A percentile compares a stretch with the other conserved stretches of the same genome.
These are phyloP conservation scores for Pomatostomus ruficeps DNA, from an alignment of 2,113 vertebrate species.

Conservation along the genomic window DNA sequence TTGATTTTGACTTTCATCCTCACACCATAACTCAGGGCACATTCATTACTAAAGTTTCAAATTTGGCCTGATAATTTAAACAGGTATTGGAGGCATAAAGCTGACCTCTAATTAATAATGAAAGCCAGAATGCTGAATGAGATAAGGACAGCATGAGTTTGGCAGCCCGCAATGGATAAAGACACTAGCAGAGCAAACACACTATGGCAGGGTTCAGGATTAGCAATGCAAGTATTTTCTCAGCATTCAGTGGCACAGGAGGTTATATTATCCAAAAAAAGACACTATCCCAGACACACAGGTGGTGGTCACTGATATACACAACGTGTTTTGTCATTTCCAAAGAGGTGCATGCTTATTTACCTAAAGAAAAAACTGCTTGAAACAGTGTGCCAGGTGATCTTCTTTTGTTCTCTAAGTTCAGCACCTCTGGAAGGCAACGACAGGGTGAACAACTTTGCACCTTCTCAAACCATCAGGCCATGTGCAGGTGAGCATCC, in stretches of 20 bases:
- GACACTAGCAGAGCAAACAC: not conserved
- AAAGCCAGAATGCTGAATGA: not conserved
- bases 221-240: not conserved
- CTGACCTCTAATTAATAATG: constrained; percentile 10
- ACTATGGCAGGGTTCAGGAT: not conserved
- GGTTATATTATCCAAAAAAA: not conserved
- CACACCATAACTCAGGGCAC: not conserved
- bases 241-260: not conserved
- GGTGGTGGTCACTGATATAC: not conserved
- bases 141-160: not conserved
- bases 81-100: not conserved
- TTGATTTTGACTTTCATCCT: not conserved
- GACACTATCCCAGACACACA: not conserved
- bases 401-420: not conserved
- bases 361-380: not conserved
- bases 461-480: not conserved
- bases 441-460: not conserved
- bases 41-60: not conserved
- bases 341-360: accelerated
- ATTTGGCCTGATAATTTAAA: not conserved
- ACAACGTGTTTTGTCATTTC: not conserved
- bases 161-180: not conserved
- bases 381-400: not conserved
- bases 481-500: not conserved
- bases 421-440: not conserved